Evolutionary conservation across 2,888 invertebrate genomes (phyloP), one percentile per base, ranked within the genome.

Genomic region (Microctonus aethiopoides): DNA sequence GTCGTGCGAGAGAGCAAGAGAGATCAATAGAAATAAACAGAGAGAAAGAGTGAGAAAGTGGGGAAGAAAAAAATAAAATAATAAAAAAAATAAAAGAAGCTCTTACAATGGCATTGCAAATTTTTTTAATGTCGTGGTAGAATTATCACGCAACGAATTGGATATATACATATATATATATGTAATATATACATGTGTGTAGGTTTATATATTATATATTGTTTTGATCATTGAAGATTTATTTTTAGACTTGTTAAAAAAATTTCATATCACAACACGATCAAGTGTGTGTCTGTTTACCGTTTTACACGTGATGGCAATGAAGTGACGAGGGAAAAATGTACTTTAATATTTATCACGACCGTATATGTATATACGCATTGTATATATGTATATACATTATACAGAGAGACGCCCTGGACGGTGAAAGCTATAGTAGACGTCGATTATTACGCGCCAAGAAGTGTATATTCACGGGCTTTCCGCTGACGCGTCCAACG

Each of bases 351-450:
- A 59, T 59, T 20, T 59, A 59, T 57, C 57, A 57, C 57, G n/a
- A 36, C 22, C 29, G 57, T n/a, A 57, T 56, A 56, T 16, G 16
- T 29, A 56, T 26, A 56, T 16, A 56, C 22, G 32, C 13, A 57
- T 57, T 56, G 13, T 56, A 57, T 34, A 16, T 34, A 34, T 64
- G n/a, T 56, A 26, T 16, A 26, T 34, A 22, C 22, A 56, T 26
- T 16, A 26, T 34, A 22, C 22, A 56, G 36, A 60, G 60, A 51
- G 51, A 60, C 60, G 67, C 67, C 67, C 67, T 67, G 60, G 60
- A 67, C 67, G 61, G 67, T 67, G 67, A 67, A 67, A 67, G 67
- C 67, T 67, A 46, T 67, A 46, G 46, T 46, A 67, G 67, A 67
- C 32, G 67, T 60, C 60, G 60, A 67, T 67, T 67, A 67, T 67